Evolutionary conservation across 1,140 invertebrate genomes (phyloP).

Genomic region (Melipona quadrifasciata): DNA sequence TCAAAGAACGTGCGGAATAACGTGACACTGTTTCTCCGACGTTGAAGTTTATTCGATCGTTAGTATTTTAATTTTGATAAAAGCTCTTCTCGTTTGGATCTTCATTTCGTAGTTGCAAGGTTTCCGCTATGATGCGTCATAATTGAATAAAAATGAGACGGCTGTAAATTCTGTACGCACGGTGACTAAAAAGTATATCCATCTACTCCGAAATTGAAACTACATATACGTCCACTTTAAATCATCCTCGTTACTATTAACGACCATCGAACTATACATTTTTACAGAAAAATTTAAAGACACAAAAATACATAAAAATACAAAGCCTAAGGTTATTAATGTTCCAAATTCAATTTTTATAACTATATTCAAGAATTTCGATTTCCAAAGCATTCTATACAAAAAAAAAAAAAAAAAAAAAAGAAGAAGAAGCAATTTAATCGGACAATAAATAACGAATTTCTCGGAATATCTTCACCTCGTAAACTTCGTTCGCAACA

Average conservation of each 20-base stretch:
- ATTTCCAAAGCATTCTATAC: neutral
- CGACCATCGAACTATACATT: too few species aligned
- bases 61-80: neutral
- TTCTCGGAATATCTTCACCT: neutral
- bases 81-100: neutral
- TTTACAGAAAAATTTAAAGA: too few species aligned
- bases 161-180: neutral
- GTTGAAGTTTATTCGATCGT: too few species aligned
- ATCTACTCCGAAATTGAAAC: neutral
- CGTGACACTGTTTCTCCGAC: too few species aligned
- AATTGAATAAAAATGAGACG: neutral
- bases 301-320: too few species aligned
- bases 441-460: neutral
- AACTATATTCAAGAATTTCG: neutral
- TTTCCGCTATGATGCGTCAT: neutral
- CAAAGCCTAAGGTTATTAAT: too few species aligned
- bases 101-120: neutral
- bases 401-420: too few species aligned
- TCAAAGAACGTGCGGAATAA: neutral
- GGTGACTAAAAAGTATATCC: neutral
- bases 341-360: too few species aligned
- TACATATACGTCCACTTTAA: neutral
- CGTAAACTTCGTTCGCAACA: neutral
- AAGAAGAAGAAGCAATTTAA: neutral
- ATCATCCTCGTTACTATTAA: too few species aligned